A percentile compares a stretch with the other conserved stretches of the same genome.
phyloP scores from a whole-genome alignment of 1,140 invertebrate species.

The Macrotrachela quadricornifera region DNA sequence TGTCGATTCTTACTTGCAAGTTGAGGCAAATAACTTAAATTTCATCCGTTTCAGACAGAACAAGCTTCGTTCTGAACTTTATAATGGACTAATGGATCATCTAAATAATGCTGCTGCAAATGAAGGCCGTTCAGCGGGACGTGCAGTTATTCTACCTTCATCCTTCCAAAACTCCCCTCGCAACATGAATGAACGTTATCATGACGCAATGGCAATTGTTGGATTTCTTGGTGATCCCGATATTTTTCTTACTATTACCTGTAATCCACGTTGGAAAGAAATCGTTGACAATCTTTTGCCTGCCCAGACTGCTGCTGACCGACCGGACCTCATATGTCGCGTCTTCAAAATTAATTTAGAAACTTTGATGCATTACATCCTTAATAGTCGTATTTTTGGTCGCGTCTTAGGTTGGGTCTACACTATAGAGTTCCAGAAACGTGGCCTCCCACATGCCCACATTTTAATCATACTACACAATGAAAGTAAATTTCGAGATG shows the following conservation, averaged over 20 bases:
- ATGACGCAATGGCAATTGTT: constrained; percentile 29
- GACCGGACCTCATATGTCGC: constrained; percentile 14
- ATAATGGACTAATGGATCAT: not conserved
- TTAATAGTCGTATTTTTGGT: constrained; percentile 13
- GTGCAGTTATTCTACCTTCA: too few species aligned
- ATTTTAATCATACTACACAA: constrained; percentile 14
- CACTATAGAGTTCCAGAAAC: constrained; percentile 21
- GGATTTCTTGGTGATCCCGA: constrained; percentile 22
- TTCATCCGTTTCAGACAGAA: too few species aligned
- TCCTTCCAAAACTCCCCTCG: constrained; percentile 23
- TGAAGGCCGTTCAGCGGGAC: too few species aligned
- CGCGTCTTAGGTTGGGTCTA: constrained; percentile 10
- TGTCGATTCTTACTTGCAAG: too few species aligned
- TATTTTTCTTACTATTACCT: constrained; percentile 20
- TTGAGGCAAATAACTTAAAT: too few species aligned
- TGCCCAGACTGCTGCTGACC: constrained; percentile 11
- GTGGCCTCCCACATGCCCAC: constrained; percentile 25
- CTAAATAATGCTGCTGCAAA: too few species aligned
- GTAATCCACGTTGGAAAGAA: constrained; percentile 16
- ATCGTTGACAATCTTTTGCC: constrained; percentile 16
- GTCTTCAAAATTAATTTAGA: constrained; percentile 16
- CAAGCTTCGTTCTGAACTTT: too few species aligned
- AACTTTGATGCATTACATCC: constrained; percentile 13
- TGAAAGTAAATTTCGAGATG: constrained; percentile 8
- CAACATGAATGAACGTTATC: constrained; percentile 29